These are phyloP conservation scores for Mylabris phalerata DNA, from an alignment of 1,140 invertebrate genomes.

Conservation along the genomic window DNA sequence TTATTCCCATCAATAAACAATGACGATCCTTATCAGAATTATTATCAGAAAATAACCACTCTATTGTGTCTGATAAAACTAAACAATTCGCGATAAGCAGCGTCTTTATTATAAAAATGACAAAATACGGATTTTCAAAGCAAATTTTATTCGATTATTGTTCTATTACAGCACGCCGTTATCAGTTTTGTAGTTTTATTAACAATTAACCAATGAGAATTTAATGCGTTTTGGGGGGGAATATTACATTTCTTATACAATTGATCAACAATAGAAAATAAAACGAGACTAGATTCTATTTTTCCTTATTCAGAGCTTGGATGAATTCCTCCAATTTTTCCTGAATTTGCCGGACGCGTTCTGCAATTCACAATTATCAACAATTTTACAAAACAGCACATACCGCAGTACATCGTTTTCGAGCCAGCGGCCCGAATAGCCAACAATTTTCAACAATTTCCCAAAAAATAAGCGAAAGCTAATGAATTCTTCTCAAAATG, in stretches of 20 bases:
- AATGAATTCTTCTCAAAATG: too few relatives aligned
- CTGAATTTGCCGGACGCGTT: slow-evolving; percentile 93
- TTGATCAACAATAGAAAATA: too few relatives aligned
- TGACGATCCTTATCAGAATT: too few relatives aligned
- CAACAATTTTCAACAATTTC: too few relatives aligned
- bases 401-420: neutral
- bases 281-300: slow-evolving; percentile 37
- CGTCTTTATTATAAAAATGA: neutral
- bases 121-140: neutral
- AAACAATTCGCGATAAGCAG: too few relatives aligned
- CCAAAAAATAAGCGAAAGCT: too few relatives aligned
- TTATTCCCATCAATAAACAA: neutral
- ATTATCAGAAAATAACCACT: too few relatives aligned
- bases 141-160: neutral
- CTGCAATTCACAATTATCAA: slow-evolving; percentile 52
- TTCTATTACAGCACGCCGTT: neutral
- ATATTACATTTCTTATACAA: too few relatives aligned
- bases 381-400: neutral
- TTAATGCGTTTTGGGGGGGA: too few relatives aligned
- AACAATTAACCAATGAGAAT: too few relatives aligned
- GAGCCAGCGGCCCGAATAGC: too few relatives aligned
- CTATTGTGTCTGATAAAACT: too few relatives aligned
- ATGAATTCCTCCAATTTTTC: slow-evolving; percentile 99
- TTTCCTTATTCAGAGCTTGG: slow-evolving; percentile 81
- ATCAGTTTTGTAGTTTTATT: neutral